Evolutionary conservation across 2,113 vertebrate species (phyloP).

Genomic region (Anarrhichthys ocellatus): DNA sequence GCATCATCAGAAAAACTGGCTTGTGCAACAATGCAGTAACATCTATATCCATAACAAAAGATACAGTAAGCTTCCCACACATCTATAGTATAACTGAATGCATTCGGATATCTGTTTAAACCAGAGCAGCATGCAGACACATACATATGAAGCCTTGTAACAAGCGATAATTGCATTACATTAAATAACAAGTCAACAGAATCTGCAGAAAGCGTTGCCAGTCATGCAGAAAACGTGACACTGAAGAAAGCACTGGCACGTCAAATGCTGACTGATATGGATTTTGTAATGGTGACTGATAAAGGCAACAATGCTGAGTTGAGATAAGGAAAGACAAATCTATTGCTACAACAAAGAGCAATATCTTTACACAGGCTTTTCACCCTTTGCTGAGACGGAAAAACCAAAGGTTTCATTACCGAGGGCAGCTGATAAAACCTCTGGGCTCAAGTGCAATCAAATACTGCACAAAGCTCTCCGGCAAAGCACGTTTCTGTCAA

Average conservation of each 20-base stretch:
- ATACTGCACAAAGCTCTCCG: conserved; percentile 41
- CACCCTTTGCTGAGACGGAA: conserved; percentile 37
- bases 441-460: conserved; percentile 51
- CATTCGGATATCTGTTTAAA: not conserved
- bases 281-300: conserved; percentile 59
- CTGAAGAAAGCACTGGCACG: conserved; percentile 1
- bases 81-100: not conserved
- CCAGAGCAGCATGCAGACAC: not conserved
- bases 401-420: conserved; percentile 56
- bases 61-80: not conserved
- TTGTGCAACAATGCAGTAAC: conserved; percentile 25
- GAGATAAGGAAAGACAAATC: conserved; percentile 65
- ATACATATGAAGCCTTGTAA: not conserved
- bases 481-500: conserved; percentile 10
- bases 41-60: not conserved
- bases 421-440: conserved; percentile 61
- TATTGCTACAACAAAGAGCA: conserved; percentile 52
- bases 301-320: conserved; percentile 40
- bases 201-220: not conserved
- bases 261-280: conserved; percentile 44
- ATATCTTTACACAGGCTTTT: conserved; percentile 62
- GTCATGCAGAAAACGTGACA: conserved; percentile 12
- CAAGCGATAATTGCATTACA: not conserved
- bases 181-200: not conserved
- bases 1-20: conserved; percentile 24